Base-by-base conservation (phyloP, 2,797 vertebrate species). In the Alcedo atthis region DNA sequence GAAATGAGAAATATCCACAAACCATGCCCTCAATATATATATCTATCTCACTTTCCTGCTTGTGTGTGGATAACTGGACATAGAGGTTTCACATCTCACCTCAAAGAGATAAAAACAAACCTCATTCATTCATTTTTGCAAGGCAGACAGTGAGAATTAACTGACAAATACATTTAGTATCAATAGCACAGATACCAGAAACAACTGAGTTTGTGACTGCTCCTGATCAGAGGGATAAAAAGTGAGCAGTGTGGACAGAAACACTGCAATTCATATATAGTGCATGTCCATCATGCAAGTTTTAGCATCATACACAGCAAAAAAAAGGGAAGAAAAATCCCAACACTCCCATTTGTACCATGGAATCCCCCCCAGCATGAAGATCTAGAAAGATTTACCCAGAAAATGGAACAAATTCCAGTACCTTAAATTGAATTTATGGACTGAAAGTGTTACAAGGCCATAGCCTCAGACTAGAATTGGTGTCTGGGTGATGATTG, bases 391-490 rank as follows among this genome's bases (percentile, higher is more conserved):
- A 6, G 7, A 24, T 85, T 57, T 61, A 21, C 28, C 11, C 19
- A 30, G 12, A 2, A 42, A 37, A 5, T 9, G 9, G 25, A 61
- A 40, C 12, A 28, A 3, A 9, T 18, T 24, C 17, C 37, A 59
- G 0, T 5, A 51, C 20, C 35, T 35, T 24, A 5, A 35, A 17
- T 0, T 43, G 48, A 30, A 12, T 49, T n/a, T 61, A 28, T 43
- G 86, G 59, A 3, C 43, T 49, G 16, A 26, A 73, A 49, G 24
- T 3, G 0, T 13, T 12, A 9, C 6, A 22, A 25, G 16, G 37
- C 15, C 25, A 2, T 18, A 5, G 17, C 6, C 10, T 54, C 8
- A 0, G 0, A 2, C 1, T 10, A 59, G 48, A 33, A 5, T 8
- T 26, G 58, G 42, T 86, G 70, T 4, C 53, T 57, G 12, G 22